A percentile compares a stretch with the other conserved stretches of the same genome.
These are phyloP conservation scores for Atlantisia rogersi DNA, from an alignment of 2,113 vertebrate genomes.

Conservation along the genomic window DNA sequence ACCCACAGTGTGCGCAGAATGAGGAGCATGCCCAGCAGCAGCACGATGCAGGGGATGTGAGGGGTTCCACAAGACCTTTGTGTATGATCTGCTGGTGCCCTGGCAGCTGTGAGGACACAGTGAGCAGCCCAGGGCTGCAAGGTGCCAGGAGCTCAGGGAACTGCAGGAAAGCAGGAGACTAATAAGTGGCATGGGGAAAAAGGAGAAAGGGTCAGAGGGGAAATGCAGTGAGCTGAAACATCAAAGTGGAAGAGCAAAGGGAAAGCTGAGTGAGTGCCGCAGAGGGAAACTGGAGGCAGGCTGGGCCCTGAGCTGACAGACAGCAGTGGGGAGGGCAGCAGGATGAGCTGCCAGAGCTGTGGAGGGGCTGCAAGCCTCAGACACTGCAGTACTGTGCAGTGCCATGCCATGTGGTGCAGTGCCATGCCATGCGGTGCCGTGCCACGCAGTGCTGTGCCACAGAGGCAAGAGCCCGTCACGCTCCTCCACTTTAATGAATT, in stretches of 20 bases:
- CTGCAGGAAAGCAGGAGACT: neutral
- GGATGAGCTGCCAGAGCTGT: neutral
- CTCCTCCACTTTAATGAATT: accelerated
- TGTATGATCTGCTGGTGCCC: neutral
- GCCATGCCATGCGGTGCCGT: no score
- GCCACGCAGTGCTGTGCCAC: no score
- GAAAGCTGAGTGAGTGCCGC: neutral
- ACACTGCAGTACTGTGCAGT: neutral
- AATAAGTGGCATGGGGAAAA: neutral
- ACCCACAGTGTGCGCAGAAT: neutral
- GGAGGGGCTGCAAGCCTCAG: neutral
- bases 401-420: no score
- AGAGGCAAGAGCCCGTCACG: accelerated
- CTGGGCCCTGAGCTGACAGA: neutral
- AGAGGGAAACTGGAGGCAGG: neutral
- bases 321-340: neutral
- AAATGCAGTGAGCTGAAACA: neutral
- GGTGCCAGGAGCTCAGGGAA: neutral
- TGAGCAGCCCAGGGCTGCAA: neutral
- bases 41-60: neutral
- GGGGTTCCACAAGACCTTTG: neutral
- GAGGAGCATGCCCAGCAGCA: neutral
- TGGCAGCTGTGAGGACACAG: neutral
- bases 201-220: neutral
- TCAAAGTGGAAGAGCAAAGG: neutral